Evolutionary conservation across 2,797 vertebrate species (phyloP), one percentile per base, ranked within the genome.

Genomic region (Anguilla obscura): DNA sequence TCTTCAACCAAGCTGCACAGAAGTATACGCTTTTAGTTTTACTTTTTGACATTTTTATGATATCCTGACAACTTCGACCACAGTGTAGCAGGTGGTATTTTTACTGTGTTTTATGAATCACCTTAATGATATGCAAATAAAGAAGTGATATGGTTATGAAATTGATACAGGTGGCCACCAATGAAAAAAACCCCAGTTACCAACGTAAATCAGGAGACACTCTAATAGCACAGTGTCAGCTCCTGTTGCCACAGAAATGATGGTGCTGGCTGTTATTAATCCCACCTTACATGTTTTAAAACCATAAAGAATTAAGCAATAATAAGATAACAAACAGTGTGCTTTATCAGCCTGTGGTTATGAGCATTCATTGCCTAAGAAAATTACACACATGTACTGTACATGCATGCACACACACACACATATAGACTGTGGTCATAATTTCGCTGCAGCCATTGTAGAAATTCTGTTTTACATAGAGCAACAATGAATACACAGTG

Each of bases 21-120:
- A 27, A 12, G 30, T 76, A 36, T 14, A 69, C 1, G n/a, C 6
- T 69, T 69, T 69, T 63, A 63, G 4, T 63, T 21, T 18, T 69
- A 69, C 24, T 69, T 66, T 66, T 7, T 27, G 56, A 58, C n/a
- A 27, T 69, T 69, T 36, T 76, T 8, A 76, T 76, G 71, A 76
- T 33, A 14, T 76, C 3, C 27, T 27, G 30, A 14, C 27, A 36
- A 76, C 12, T 12, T 21, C 36, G 27, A 76, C 33, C 9, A 36
- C 33, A 36, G 71, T 76, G 71, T 76, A 76, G 71, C 71, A 76
- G 71, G 71, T 76, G 71, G 71, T 21, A 79, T 79, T 79, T 66
- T 40, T 40, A 79, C 16, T 21, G 74, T 79, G 33, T 79, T 79
- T 79, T 79, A 79, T 79, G 74, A 79, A 45, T 79, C 74, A 79